Conservation (phyloP, 2,113 vertebrate species). For the Paramormyrops kingsleyae region DNA sequence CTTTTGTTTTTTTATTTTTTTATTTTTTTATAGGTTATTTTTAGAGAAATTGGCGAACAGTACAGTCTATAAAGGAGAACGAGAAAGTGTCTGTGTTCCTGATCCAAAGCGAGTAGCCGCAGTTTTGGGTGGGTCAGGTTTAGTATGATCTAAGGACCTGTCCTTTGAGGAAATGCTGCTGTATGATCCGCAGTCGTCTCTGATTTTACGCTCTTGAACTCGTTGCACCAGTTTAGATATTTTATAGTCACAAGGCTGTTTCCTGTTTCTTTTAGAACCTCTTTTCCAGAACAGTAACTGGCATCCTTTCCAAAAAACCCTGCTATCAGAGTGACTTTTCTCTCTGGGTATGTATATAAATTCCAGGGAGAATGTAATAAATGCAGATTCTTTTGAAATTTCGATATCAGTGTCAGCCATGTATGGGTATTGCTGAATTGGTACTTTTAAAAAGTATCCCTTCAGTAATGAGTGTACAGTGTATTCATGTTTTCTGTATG, state of each 20-base stretch:
- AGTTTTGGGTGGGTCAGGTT: background rate
- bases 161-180: background rate
- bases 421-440: background rate
- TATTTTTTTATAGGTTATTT: background rate
- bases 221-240: background rate
- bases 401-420: background rate
- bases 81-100: constrained; percentile 36
- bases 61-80: constrained; percentile 39
- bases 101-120: background rate
- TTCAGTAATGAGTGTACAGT: background rate
- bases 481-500: background rate
- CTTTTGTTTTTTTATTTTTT: no score
- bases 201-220: background rate
- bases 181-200: background rate
- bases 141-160: background rate
- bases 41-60: background rate
- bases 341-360: no score
- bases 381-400: background rate
- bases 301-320: background rate
- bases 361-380: background rate
- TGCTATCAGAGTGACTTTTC: background rate
- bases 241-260: background rate
- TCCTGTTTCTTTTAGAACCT: background rate
- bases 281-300: background rate
- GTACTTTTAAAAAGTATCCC: background rate